These are phyloP conservation scores for Nannoperca australis DNA, from an alignment of 2,797 vertebrate species.

Conservation along the genomic window DNA sequence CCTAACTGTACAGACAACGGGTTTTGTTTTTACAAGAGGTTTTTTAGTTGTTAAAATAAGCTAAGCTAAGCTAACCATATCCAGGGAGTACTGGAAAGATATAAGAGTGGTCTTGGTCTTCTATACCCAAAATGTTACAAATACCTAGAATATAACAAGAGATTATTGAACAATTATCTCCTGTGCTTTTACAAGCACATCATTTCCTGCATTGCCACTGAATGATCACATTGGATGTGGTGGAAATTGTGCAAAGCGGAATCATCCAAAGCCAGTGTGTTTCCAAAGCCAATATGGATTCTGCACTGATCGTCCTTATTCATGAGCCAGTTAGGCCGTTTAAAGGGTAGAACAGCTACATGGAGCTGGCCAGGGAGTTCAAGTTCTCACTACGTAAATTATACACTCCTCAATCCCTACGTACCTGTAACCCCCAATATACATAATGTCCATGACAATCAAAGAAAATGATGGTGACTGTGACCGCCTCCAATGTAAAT, in stretches of 20 bases:
- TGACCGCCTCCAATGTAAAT: conserved; percentile 65
- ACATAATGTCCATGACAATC: conserved; percentile 49
- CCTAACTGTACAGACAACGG: too few relatives aligned
- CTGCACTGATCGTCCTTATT: background rate
- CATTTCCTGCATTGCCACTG: background rate
- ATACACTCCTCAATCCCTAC: conserved; percentile 30
- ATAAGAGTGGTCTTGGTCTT: too few relatives aligned
- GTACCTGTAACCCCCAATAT: conserved; percentile 33
- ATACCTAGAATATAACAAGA: too few relatives aligned
- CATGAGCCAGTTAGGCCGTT: background rate
- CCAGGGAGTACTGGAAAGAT: too few relatives aligned
- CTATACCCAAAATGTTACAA: too few relatives aligned
- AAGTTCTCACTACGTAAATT: conserved; percentile 33
- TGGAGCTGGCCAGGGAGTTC: conserved; percentile 3
- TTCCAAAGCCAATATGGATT: background rate
- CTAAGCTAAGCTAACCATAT: too few relatives aligned
- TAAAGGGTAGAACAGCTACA: conserved; percentile 22
- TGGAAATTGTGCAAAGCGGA: background rate
- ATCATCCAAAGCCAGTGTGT: background rate
- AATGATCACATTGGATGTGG: background rate
- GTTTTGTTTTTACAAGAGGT: too few relatives aligned
- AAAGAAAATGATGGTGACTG: conserved; percentile 50
- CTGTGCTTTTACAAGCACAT: too few relatives aligned
- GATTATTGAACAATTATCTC: too few relatives aligned
- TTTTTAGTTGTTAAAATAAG: too few relatives aligned